A percentile compares a stretch with the other conserved stretches of the same genome.
Evolutionary conservation across 2,797 vertebrate genomes (phyloP).

Genomic region (Acanthurus lineatus): DNA sequence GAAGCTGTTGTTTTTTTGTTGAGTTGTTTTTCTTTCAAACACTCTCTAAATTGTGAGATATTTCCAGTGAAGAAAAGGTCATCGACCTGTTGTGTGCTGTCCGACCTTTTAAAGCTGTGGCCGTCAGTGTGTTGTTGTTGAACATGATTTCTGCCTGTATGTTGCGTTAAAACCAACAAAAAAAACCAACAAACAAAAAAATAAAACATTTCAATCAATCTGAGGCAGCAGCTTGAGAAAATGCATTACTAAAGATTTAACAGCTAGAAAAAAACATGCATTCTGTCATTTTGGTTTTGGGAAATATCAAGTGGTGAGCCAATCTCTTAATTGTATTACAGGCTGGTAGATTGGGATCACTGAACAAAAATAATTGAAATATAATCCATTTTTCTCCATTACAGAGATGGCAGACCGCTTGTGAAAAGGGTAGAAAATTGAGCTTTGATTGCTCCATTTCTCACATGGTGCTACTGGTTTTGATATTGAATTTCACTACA

Average conservation of each 20-base stretch:
- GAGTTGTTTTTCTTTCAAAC: background rate
- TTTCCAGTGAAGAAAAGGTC: constrained; percentile 2
- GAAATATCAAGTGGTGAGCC: constrained; percentile 39
- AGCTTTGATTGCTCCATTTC: constrained; percentile 53
- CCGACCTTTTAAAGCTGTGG: constrained; percentile 5
- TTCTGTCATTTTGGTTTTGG: constrained; percentile 25
- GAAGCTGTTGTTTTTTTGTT: background rate
- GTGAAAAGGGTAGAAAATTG: constrained; percentile 45
- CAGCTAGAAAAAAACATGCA: constrained; percentile 6
- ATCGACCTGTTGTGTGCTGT: background rate
- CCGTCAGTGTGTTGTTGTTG: background rate
- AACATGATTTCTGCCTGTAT: background rate
- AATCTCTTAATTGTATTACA: constrained; percentile 59
- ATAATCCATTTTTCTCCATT: constrained; percentile 59
- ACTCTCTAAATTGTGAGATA: background rate
- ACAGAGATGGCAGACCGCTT: constrained; percentile 35
- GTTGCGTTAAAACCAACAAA: constrained; percentile 1
- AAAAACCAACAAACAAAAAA: too few relatives aligned
- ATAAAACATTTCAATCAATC: background rate
- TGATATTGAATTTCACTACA: constrained; percentile 9
- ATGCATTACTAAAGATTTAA: constrained; percentile 15
- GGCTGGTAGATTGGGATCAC: constrained; percentile 61
- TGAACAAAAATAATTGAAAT: constrained; percentile 72
- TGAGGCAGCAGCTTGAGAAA: constrained; percentile 8
- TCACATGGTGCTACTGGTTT: constrained; percentile 6